These are phyloP conservation scores for Dryocosmus kuriphilus DNA, from an alignment of 2,888 invertebrate genomes.

Conservation along the genomic window DNA sequence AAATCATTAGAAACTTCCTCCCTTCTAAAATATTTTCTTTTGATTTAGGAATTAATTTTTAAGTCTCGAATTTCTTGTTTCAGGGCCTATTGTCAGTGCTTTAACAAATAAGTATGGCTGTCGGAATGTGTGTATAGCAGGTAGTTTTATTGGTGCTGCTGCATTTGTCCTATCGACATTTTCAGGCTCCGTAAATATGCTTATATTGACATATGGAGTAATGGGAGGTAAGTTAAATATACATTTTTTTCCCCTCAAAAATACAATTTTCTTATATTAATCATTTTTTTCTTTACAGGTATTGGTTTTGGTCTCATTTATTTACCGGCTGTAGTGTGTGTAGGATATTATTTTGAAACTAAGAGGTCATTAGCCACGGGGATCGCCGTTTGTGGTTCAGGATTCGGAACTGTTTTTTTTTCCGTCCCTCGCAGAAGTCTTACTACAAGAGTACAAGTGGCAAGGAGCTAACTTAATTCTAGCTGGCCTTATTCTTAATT, in stretches of 20 bases:
- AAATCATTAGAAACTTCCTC: too few species aligned
- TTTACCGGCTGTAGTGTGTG: conserved; percentile 97
- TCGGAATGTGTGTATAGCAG: conserved; percentile 94
- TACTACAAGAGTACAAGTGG: conserved; percentile 91
- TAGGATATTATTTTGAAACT: conserved; percentile 98
- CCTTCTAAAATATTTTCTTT: too few species aligned
- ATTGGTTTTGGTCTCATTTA: conserved; percentile 96
- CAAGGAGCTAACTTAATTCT: conserved; percentile 93
- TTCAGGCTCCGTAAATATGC: conserved; percentile 90
- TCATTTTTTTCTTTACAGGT: conserved; percentile 80
- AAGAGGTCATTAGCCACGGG: conserved; percentile 96
- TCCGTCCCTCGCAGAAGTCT: conserved; percentile 91
- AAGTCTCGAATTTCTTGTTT: background rate
- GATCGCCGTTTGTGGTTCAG: conserved; percentile 97
- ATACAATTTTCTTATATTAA: background rate
- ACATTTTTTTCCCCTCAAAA: background rate
- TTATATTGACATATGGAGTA: conserved; percentile 96
- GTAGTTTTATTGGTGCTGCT: conserved; percentile 89
- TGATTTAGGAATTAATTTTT: too few species aligned
- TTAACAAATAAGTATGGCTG: conserved; percentile 98
- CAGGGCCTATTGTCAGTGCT: conserved; percentile 96
- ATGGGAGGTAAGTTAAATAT: conserved; percentile 86
- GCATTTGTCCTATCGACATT: conserved; percentile 94
- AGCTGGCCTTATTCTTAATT: conserved; percentile 95
- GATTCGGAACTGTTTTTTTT: conserved; percentile 97